phyloP scores from a whole-genome alignment of 1,140 invertebrate species.

The Gonatopus flavifemur region DNA sequence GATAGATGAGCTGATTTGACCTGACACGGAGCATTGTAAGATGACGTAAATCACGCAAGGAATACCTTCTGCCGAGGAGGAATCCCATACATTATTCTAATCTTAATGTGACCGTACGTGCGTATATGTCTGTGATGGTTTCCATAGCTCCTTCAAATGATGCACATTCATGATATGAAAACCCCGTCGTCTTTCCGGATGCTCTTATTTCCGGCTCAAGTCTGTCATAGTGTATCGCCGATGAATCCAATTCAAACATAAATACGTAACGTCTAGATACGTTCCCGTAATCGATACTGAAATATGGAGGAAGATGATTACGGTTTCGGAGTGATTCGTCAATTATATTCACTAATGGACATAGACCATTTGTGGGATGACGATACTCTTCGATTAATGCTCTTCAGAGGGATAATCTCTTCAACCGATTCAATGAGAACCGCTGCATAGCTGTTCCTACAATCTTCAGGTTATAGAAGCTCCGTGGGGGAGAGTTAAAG shows the following conservation, averaged over 20 bases:
- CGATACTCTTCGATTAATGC: too few species aligned
- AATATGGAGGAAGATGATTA: too few species aligned
- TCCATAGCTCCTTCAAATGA: constrained; percentile 43
- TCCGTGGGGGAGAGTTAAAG: constrained; percentile 43
- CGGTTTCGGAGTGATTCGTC: too few species aligned
- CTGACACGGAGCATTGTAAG: constrained; percentile 49
- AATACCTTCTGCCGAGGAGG: constrained; percentile 43
- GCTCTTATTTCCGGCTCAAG: constrained; percentile 51
- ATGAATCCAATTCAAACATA: too few species aligned
- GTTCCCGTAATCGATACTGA: too few species aligned
- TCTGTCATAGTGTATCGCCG: constrained; percentile 24
- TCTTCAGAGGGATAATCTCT: too few species aligned
- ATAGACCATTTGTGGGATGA: too few species aligned
- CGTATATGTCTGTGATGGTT: constrained; percentile 49
- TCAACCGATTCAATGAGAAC: too few species aligned
- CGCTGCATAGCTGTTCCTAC: constrained; percentile 24
- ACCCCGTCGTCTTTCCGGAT: constrained; percentile 29
- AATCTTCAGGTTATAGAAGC: constrained; percentile 27
- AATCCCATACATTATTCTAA: constrained; percentile 52
- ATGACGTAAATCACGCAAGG: constrained; percentile 55
- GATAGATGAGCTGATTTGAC: constrained; percentile 43
- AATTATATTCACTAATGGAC: too few species aligned
- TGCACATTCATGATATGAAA: constrained; percentile 38
- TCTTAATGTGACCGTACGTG: constrained; percentile 55
- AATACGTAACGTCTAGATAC: too few species aligned